Conservation (phyloP, 2,888 invertebrate genomes). For the Acanthoscelides obtectus region DNA sequence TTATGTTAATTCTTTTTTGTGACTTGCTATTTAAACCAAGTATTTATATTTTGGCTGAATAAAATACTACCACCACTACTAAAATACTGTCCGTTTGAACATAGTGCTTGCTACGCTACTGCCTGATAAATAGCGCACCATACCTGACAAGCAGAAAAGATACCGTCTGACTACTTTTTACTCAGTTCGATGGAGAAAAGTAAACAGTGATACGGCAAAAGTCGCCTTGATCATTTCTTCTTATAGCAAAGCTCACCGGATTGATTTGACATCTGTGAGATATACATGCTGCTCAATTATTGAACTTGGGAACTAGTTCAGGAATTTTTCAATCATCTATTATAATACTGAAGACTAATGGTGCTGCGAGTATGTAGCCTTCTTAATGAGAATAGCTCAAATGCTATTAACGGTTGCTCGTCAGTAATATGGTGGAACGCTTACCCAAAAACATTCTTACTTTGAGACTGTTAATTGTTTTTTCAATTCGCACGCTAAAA, state of each 20-base stretch:
- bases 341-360: neutral
- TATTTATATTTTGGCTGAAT: too few relatives aligned
- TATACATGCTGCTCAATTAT: neutral
- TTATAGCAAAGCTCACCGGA: neutral
- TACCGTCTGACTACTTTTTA: slow-evolving; percentile 8
- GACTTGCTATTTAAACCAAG: too few relatives aligned
- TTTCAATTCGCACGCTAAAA: too few relatives aligned
- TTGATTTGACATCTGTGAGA: neutral
- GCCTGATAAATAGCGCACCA: slow-evolving; percentile 2
- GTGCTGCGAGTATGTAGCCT: neutral
- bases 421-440: too few relatives aligned
- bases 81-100: too few relatives aligned
- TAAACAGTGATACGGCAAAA: slow-evolving; percentile 41
- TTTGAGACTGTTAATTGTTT: too few relatives aligned
- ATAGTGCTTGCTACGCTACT: neutral
- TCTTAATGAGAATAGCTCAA: neutral
- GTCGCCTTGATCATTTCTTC: slow-evolving; percentile 34
- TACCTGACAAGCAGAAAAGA: slow-evolving; percentile 3
- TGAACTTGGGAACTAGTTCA: neutral
- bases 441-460: too few relatives aligned
- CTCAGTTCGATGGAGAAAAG: slow-evolving; percentile 25
- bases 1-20: too few relatives aligned
- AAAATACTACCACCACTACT: too few relatives aligned
- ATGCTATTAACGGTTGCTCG: too few relatives aligned
- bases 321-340: neutral